Conservation (phyloP, 2,797 vertebrate species). For the Trichosurus vulpecula region DNA sequence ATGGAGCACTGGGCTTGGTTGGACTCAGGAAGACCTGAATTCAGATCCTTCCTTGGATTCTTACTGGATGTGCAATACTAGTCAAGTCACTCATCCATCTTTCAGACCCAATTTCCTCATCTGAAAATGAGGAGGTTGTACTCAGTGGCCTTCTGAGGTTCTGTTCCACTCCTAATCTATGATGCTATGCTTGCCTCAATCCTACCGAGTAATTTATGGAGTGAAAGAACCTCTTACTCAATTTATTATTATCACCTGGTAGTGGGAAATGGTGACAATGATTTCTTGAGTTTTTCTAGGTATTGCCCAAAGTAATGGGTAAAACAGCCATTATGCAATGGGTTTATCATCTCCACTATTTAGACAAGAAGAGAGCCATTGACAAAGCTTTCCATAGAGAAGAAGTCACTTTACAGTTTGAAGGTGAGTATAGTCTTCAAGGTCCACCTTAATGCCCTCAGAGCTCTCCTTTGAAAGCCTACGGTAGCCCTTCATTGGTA, state of each 20-base stretch:
- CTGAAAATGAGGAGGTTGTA: not conserved
- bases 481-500: not conserved
- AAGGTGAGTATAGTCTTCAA: conserved; percentile 26
- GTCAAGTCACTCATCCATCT: not conserved
- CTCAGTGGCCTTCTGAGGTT: not conserved
- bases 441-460: not conserved
- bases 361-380: not conserved
- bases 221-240: not conserved
- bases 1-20: not conserved
- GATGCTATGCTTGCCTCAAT: not conserved
- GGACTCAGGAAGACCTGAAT: not conserved
- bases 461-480: not conserved
- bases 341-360: not conserved
- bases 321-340: not conserved
- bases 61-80: not conserved
- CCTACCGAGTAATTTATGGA: not conserved
- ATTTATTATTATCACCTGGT: not conserved
- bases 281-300: not conserved
- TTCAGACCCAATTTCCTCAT: not conserved
- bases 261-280: not conserved
- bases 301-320: not conserved
- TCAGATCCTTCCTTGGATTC: not conserved
- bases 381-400: not conserved
- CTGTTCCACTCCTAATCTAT: not conserved
- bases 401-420: not conserved